A percentile compares a stretch with the other conserved stretches of the same genome.
These are phyloP conservation scores for Siniperca undulata DNA, from an alignment of 2,797 vertebrate genomes.

Conservation along the genomic window DNA sequence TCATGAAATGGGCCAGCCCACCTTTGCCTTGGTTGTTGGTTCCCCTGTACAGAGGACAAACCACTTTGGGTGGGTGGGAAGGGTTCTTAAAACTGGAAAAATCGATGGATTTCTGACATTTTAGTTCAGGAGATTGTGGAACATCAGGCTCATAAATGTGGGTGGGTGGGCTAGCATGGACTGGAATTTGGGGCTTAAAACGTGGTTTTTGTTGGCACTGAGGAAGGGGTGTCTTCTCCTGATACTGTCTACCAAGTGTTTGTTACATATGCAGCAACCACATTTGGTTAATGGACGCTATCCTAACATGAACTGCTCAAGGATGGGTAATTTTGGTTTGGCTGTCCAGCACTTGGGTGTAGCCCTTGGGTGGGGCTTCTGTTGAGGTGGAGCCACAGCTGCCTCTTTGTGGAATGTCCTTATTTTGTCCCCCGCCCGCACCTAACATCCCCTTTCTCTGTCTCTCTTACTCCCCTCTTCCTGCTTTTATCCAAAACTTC, in stretches of 20 bases:
- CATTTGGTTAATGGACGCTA: slow-evolving; percentile 62
- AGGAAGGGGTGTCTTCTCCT: slow-evolving; percentile 76
- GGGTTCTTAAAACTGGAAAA: slow-evolving; percentile 61
- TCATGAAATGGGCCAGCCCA: slow-evolving; percentile 49
- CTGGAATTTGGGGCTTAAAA: slow-evolving; percentile 29
- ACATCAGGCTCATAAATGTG: slow-evolving; percentile 47
- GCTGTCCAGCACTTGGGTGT: slow-evolving; percentile 73
- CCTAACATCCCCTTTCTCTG: slow-evolving; percentile 14
- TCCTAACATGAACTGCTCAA: slow-evolving; percentile 61
- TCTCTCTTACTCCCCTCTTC: slow-evolving; percentile 35
- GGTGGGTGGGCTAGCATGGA: slow-evolving; percentile 36
- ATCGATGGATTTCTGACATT: slow-evolving; percentile 47
- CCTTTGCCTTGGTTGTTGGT: slow-evolving; percentile 67
- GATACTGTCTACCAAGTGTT: slow-evolving; percentile 71
- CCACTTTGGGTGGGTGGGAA: slow-evolving; percentile 64
- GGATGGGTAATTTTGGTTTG: slow-evolving; percentile 54
- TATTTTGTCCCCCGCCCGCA: slow-evolving; percentile 54
- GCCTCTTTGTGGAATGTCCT: slow-evolving; percentile 84
- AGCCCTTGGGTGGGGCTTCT: slow-evolving; percentile 71
- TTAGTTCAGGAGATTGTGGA: slow-evolving; percentile 44
- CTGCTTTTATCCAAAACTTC: slow-evolving; percentile 49
- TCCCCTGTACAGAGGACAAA: slow-evolving; percentile 75
- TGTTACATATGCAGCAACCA: slow-evolving; percentile 75
- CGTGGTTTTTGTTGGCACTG: slow-evolving; percentile 68
- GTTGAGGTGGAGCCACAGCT: slow-evolving; percentile 82